phyloP scores from a whole-genome alignment of 2,113 vertebrate genomes.

The Pontoporia blainvillei region DNA sequence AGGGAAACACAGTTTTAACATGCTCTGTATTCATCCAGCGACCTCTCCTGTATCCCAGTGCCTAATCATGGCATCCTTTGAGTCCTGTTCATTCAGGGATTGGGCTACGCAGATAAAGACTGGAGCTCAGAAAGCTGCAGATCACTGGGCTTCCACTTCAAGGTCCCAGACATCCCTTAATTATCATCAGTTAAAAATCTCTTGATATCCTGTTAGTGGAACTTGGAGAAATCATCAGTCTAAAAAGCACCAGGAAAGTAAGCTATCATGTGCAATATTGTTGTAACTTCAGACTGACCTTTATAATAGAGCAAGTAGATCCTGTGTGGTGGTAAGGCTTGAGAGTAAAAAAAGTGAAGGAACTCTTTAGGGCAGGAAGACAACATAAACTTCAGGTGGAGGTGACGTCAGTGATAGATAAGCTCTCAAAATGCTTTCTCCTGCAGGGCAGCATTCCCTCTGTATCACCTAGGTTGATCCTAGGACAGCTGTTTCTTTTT shows the following conservation, averaged over 20 bases:
- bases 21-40: neutral
- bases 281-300: neutral
- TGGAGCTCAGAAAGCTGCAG: neutral
- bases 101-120: neutral
- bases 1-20: neutral
- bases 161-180: neutral
- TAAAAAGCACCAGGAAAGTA: neutral
- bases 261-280: neutral
- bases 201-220: neutral
- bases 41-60: rapidly evolving
- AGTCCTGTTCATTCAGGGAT: neutral
- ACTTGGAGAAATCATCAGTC: neutral
- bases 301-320: neutral
- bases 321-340: neutral
- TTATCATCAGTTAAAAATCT: neutral
- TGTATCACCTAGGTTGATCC: neutral
- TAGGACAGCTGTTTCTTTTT: neutral
- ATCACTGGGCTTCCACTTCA: neutral
- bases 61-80: too few species aligned
- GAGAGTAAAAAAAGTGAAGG: neutral
- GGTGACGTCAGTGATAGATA: neutral
- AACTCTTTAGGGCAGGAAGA: neutral
- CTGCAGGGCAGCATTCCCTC: neutral
- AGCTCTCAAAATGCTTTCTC: neutral
- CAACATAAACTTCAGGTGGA: neutral